These are phyloP conservation scores for Rhadinocentrus ornatus DNA, from an alignment of 2,797 vertebrate genomes.

Conservation along the genomic window DNA sequence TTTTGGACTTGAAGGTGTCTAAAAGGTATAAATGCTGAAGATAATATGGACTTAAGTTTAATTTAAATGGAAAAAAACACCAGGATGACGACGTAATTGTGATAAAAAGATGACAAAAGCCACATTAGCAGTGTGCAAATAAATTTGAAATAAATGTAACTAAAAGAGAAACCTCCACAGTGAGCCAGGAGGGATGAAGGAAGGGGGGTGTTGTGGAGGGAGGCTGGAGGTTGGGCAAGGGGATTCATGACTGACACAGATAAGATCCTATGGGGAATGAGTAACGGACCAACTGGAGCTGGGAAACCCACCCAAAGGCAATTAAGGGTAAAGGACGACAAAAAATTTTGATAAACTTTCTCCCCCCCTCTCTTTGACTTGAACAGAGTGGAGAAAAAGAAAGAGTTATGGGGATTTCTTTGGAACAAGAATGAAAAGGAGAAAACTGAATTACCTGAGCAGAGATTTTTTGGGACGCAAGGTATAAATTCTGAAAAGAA, in stretches of 20 bases:
- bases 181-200: constrained; percentile 29
- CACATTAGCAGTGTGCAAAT: not conserved
- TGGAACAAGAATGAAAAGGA: constrained; percentile 35
- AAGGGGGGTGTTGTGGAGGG: not conserved
- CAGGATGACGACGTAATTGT: not conserved
- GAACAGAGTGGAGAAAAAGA: constrained; percentile 40
- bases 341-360: constrained; percentile 89
- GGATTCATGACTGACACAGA: constrained; percentile 75
- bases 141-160: constrained; percentile 35
- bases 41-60: not conserved
- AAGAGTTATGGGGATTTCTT: constrained; percentile 36
- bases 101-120: not conserved
- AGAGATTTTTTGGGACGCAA: constrained; percentile 28
- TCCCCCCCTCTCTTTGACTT: constrained; percentile 16
- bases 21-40: not conserved
- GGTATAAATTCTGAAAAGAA: constrained; percentile 33
- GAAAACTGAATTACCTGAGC: constrained; percentile 16
- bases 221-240: constrained; percentile 49
- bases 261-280: constrained; percentile 72
- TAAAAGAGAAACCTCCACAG: constrained; percentile 50
- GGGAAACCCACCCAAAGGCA: constrained; percentile 83
- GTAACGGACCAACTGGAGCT: constrained; percentile 70
- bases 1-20: constrained; percentile 6
- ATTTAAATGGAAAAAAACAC: not conserved
- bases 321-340: constrained; percentile 89